A percentile compares a stretch with the other conserved stretches of the same genome.
Conservation (phyloP, 1,140 invertebrate species). For the Habropoda laboriosa region DNA sequence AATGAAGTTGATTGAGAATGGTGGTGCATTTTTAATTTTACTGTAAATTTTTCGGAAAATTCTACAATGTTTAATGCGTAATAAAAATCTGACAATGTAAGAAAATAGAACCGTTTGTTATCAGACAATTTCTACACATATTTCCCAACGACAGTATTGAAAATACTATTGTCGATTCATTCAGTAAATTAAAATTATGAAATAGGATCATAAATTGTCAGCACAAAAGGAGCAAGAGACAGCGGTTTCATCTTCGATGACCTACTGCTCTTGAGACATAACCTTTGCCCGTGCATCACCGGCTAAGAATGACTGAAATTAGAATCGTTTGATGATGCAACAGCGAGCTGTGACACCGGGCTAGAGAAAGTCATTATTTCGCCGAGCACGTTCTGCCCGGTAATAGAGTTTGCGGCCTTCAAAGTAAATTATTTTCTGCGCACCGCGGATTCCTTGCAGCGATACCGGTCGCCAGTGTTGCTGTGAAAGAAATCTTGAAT, state of each 20-base stretch:
- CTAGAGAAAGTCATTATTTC: conserved; percentile 80
- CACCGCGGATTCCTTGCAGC: conserved; percentile 27
- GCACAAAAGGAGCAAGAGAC: background rate
- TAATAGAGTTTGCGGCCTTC: conserved; percentile 82
- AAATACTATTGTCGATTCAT: too few relatives aligned
- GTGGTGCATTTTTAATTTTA: too few relatives aligned
- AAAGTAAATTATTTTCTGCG: conserved; percentile 81
- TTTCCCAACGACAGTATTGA: too few relatives aligned
- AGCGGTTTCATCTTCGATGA: conserved; percentile 72
- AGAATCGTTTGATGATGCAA: conserved; percentile 78
- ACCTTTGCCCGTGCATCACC: conserved; percentile 73
- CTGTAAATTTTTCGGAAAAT: too few relatives aligned
- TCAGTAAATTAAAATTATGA: too few relatives aligned
- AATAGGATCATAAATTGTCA: too few relatives aligned
- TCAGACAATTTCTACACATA: too few relatives aligned
- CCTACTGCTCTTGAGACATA: conserved; percentile 81
- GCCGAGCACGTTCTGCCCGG: conserved; percentile 72
- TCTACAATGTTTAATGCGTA: too few relatives aligned
- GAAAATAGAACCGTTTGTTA: too few relatives aligned
- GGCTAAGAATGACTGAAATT: conserved; percentile 69
- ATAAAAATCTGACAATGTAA: too few relatives aligned
- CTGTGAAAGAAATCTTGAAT: too few relatives aligned
- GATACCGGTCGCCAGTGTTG: background rate
- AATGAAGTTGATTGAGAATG: too few relatives aligned
- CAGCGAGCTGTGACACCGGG: conserved; percentile 61